Evolutionary conservation across 2,888 invertebrate genomes (phyloP), one percentile per base, ranked within the genome.

Genomic region (Autographa gamma): DNA sequence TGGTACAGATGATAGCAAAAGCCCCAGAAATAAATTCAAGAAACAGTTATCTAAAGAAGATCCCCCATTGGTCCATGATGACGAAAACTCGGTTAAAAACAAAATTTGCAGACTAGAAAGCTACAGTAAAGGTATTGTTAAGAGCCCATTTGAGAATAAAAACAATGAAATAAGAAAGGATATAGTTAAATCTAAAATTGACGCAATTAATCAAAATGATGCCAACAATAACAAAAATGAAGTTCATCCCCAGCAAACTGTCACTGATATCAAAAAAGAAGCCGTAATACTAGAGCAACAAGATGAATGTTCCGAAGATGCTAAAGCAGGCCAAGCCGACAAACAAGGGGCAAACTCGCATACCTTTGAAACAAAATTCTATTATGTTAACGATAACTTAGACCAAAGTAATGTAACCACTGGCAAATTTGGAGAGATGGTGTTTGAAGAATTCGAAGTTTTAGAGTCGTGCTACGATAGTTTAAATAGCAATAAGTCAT

Each of bases 401-500:
- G 96, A 96, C 71, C 96, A 96, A 86, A 96, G 96, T 85, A 97
- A 96, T 80, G 85, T 88, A 8, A 89, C 92, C 54, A 95, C 96
- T 14, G 96, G 96, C 78, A 97, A 97, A 89, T 97, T 97, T 82
- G 97, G 97, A 59, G 98, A 98, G 84, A 98, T 98, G 97, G 98
- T 98, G 82, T 98, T 98, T 83, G 98, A 98, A 92, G 97, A 97
- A 85, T 97, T 97, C 82, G 97, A 97, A 93, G 97, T 97, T 66
- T 96, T 97, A 88, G 97, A 96, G 89, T 92, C 95, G 74, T 95
- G 95, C 90, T 96, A 94, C 84, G 96, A 96, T 90, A 96, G 96
- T 91, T 93, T 96, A 87, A 96, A 94, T 93, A 96, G 95, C 81
- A 94, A 94, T 93, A 95, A 94, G 91, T 94, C 95, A 78, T 86